Evolutionary conservation across 2,113 vertebrate genomes (phyloP).

Genomic region (Ginglymostoma cirratum): DNA sequence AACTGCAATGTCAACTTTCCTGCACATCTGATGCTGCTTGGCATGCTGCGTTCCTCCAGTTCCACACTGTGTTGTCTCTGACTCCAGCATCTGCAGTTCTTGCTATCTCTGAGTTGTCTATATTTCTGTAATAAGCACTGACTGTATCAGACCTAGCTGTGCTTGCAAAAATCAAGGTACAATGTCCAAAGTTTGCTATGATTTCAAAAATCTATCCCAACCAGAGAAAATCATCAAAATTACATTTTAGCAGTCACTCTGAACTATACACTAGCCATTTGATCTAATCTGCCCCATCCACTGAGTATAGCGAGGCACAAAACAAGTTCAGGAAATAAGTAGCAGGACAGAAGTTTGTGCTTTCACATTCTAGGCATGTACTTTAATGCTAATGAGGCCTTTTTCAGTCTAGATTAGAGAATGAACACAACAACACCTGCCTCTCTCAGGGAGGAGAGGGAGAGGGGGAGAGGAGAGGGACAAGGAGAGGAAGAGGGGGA

Average conservation of each 20-base stretch:
- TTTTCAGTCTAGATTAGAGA: background rate
- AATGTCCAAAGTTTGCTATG: no score
- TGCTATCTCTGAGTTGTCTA: no score
- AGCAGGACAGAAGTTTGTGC: conserved; percentile 1
- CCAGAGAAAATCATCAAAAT: background rate
- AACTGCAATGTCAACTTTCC: no score
- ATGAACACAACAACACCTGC: background rate
- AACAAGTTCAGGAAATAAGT: conserved; percentile 27
- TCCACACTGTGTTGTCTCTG: no score
- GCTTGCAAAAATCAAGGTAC: no score
- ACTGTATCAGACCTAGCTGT: no score
- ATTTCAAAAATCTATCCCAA: background rate
- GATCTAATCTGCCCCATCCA: background rate
- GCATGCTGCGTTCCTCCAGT: no score
- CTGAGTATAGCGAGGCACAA: background rate
- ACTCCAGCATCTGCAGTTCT: no score
- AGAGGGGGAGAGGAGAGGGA: background rate
- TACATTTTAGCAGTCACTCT: background rate
- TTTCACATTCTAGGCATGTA: conserved; percentile 3
- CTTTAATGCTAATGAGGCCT: background rate
- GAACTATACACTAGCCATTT: background rate
- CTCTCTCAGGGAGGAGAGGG: background rate
- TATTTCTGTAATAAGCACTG: no score
- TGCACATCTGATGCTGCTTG: no score
- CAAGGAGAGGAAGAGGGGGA: background rate